Base-by-base conservation (phyloP, 2,797 vertebrate genomes). In the Amazona finschi region DNA sequence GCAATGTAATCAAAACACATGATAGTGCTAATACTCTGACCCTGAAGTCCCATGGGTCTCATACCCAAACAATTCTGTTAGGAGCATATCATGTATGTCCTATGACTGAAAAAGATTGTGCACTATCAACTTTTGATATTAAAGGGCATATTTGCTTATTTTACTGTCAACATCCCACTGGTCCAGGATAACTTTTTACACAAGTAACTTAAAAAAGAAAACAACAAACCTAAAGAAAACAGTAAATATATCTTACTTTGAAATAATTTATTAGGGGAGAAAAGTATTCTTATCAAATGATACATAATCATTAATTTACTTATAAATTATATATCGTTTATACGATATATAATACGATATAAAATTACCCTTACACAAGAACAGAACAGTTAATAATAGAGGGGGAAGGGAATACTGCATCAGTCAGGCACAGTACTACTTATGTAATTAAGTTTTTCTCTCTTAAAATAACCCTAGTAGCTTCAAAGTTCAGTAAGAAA, bases 121-220 rank as follows among this genome's bases (percentile, higher is more conserved):
- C 30, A 50, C 53, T 81, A 84, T 27, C 83, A 70, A 33, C 44
- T 58, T 70, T 55, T 30, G 46, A 81, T 44, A 90, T 2, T 22
- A 62, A 81, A 91, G 73, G 5, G 24, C 58, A 18, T 80, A 74
- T 47, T 92, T 93, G 72, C 72, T 18, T 24, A 58, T 92, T 94
- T 78, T 69, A 62, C 2, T 87, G 58, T 78, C 72, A 89, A 49
- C 52, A 77, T 39, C 14, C 3, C 61, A 39, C 33, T 8, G 18
- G 43, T 49, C 11, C 27, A 60, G 38, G 18, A 72, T 10, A 78
- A 70, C 39, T 65, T 82, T 44, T 76, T 28, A 50, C 6, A 47
- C 4, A 72, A 91, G 53, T 57, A 53, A 69, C 46, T 31, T 43
- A 0, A 20, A 58, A 83, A 90, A 65, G 17, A 30, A 20, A 19